Conservation (phyloP, 2,888 invertebrate genomes). For the Pristionchus exspectatus region DNA sequence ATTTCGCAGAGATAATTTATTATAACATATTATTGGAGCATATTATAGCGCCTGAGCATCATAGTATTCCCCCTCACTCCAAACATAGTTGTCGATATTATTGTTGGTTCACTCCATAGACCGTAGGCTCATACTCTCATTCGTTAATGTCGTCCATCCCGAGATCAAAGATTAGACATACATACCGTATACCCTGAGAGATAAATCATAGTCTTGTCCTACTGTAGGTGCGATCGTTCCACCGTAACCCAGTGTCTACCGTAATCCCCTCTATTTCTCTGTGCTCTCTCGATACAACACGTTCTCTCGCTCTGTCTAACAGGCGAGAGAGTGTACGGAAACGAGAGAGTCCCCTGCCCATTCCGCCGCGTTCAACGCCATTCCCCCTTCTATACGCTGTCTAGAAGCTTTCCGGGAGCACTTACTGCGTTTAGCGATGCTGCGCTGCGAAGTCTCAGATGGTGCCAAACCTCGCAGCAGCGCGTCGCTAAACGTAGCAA, state of each 20-base stretch:
- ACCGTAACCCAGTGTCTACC: background rate
- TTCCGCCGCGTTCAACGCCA: constrained; percentile 39
- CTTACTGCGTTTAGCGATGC: constrained; percentile 6
- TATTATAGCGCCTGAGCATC: constrained; percentile 13
- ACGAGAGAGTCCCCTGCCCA: background rate
- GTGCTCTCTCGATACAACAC: background rate
- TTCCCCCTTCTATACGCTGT: constrained; percentile 19
- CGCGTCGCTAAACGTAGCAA: background rate
- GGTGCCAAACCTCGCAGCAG: background rate
- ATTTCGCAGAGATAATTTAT: constrained; percentile 29
- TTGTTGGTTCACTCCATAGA: background rate
- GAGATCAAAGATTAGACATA: constrained; percentile 26
- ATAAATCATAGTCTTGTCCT: background rate
- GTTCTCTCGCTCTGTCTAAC: constrained; percentile 21
- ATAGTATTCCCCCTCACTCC: background rate
- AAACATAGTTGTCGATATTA: constrained; percentile 5
- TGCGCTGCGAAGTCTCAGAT: background rate
- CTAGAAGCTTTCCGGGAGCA: background rate
- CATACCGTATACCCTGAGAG: constrained; percentile 19
- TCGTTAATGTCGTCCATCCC: background rate
- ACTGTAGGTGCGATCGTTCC: constrained; percentile 2
- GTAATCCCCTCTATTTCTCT: background rate
- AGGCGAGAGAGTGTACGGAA: background rate
- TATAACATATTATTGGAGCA: constrained; percentile 33
- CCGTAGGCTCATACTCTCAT: background rate